Conservation (phyloP, 2,888 invertebrate genomes). For the Drosophila prostipennis region DNA sequence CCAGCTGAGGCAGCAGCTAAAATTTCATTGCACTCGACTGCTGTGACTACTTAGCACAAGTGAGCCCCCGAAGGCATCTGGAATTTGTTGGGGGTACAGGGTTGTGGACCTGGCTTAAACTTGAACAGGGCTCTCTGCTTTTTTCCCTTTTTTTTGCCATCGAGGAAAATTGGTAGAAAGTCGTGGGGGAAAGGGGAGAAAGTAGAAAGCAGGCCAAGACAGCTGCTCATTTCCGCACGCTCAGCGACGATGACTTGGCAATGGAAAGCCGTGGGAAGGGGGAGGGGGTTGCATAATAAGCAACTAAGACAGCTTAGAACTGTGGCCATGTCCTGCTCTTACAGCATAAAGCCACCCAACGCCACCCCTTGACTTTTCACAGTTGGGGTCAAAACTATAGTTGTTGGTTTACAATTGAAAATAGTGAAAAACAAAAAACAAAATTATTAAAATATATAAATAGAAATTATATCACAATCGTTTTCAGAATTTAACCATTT, state of each 20-base stretch:
- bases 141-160: slow-evolving; percentile 14
- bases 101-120: slow-evolving; percentile 53
- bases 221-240: slow-evolving; percentile 77
- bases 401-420: too few relatives aligned
- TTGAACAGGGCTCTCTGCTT: slow-evolving; percentile 42
- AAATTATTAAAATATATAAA: too few relatives aligned
- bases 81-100: slow-evolving; percentile 14
- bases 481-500: too few relatives aligned
- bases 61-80: slow-evolving; percentile 67
- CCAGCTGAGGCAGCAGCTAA: slow-evolving; percentile 56
- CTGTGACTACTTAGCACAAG: slow-evolving; percentile 78
- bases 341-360: background rate
- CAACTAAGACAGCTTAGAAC: slow-evolving; percentile 79
- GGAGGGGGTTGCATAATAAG: slow-evolving; percentile 67
- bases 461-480: too few relatives aligned
- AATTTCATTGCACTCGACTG: slow-evolving; percentile 77
- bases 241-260: slow-evolving; percentile 71
- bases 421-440: too few relatives aligned
- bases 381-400: background rate
- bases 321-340: slow-evolving; percentile 72
- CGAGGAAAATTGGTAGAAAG: slow-evolving; percentile 26
- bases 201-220: slow-evolving; percentile 57
- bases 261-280: slow-evolving; percentile 30
- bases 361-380: slow-evolving; percentile 41
- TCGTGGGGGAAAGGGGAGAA: background rate